Base-by-base conservation (phyloP, 2,113 vertebrate species). In the Tursiops truncatus region DNA sequence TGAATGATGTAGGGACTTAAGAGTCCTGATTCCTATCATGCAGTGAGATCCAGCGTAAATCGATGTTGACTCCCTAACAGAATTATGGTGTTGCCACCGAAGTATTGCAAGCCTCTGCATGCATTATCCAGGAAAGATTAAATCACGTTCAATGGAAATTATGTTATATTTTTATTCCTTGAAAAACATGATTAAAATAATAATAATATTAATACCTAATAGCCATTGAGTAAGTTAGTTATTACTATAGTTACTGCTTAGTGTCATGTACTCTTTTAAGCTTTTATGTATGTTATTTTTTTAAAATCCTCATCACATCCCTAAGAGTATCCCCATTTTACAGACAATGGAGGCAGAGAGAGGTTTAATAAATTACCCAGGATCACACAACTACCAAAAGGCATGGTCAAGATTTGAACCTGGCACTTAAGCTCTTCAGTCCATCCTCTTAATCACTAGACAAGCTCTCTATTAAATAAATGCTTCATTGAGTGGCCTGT, bases 131-230 rank as follows among this genome's bases (percentile, higher is more conserved):
- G 74, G 62, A 76, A 87, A 90, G 28, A 68, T 38, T 50, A 83
- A 70, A 62, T 62, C 20, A 70, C 36, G 4, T 65, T 60, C 76
- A 92, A 26, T 56, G 44, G 28, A 93, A 93, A 73, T 70, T 36
- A 9, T 36, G 36, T 62, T 92, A 21, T 71, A 67, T 85, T 91
- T 88, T 20, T 91, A 87, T 92, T 79, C 8, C 53, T 96, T 97
- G 33, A 93, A 87, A 93, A 44, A 21, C 15, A 5, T 80, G 33
- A 74, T 70, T 89, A 83, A 92, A 73, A 63, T 68, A 79, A 38
- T 68, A 79, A 38, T 38, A 79, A 60, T 62, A 70, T 15, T 65
- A 77, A 80, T 70, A 71, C 3, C 36, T 92, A 31, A 70, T 26
- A 67, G 38, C 63, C 77, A 79, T 0, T 87, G 50, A 53, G 53